Evolutionary conservation across 2,113 vertebrate species (phyloP).

Genomic region (Chaetodon auriga): DNA sequence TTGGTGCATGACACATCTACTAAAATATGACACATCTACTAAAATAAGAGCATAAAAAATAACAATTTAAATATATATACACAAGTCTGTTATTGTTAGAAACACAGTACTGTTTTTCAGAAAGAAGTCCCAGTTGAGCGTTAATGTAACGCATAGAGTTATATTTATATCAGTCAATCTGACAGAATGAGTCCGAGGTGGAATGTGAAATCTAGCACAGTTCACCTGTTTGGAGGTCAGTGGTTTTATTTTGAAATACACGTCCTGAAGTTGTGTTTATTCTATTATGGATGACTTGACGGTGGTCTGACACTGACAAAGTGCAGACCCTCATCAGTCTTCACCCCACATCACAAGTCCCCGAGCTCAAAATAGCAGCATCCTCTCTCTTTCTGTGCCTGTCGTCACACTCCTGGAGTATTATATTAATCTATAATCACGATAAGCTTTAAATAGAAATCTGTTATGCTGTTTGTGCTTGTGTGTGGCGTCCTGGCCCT

Average conservation of each 20-base stretch:
- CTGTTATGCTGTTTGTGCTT: background rate
- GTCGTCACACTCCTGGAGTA: slow-evolving; percentile 52
- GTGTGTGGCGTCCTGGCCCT: background rate
- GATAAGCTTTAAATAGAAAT: slow-evolving; percentile 24
- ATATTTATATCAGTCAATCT: no score
- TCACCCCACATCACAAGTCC: slow-evolving; percentile 70
- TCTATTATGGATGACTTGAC: slow-evolving; percentile 23
- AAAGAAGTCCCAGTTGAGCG: no score
- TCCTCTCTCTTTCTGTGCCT: slow-evolving; percentile 24
- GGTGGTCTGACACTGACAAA: slow-evolving; percentile 80
- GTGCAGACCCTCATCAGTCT: slow-evolving; percentile 75
- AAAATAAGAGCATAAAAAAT: no score
- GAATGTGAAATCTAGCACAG: no score
- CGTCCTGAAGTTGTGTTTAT: background rate
- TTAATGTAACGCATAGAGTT: no score
- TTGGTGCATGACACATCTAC: no score
- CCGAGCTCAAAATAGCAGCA: slow-evolving; percentile 74
- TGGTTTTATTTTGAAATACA: slow-evolving; percentile 69
- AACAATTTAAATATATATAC: no score
- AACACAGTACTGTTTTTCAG: no score
- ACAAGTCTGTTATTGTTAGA: no score
- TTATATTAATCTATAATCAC: slow-evolving; percentile 33
- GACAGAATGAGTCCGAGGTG: no score
- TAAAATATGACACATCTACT: no score
- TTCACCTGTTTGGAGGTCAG: no score